Percentiles rank a stretch among this genome's conserved stretches.
Evolutionary conservation across 2,888 invertebrate species (phyloP).

Genomic region (Campoletis raptor): DNA sequence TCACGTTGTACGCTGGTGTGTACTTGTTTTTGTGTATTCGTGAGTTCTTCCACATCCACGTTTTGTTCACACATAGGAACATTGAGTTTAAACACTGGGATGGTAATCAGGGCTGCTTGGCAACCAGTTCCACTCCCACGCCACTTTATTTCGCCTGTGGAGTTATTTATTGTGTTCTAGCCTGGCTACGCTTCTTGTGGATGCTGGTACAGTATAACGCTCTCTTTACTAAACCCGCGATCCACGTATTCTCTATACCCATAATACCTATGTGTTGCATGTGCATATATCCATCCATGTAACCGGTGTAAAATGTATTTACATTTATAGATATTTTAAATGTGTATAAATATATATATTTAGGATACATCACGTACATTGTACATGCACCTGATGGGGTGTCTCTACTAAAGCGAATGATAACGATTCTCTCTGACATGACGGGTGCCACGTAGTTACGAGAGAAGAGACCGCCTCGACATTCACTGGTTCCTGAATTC

Average conservation of each 20-base stretch:
- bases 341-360: background rate
- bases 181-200: slow-evolving; percentile 41
- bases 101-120: slow-evolving; percentile 72
- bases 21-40: slow-evolving; percentile 1
- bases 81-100: slow-evolving; percentile 68
- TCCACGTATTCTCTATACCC: slow-evolving; percentile 47
- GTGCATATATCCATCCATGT: background rate
- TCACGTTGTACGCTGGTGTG: slow-evolving; percentile 19
- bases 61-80: slow-evolving; percentile 25
- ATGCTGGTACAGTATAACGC: slow-evolving; percentile 45
- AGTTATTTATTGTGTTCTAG: slow-evolving; percentile 71
- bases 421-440: slow-evolving; percentile 59
- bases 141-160: slow-evolving; percentile 71
- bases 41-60: background rate
- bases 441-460: slow-evolving; percentile 43
- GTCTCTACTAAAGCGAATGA: slow-evolving; percentile 35
- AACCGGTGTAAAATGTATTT: background rate
- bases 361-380: slow-evolving; percentile 4
- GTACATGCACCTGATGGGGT: slow-evolving; percentile 27
- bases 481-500: slow-evolving; percentile 33
- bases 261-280: slow-evolving; percentile 1
- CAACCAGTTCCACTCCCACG: slow-evolving; percentile 72
- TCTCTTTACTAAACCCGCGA: slow-evolving; percentile 56
- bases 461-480: slow-evolving; percentile 49
- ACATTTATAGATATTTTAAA: background rate